A percentile compares a stretch with the other conserved stretches of the same genome.
Evolutionary conservation across 2,888 invertebrate species (phyloP).

Genomic region (Teleiodes luculella): DNA sequence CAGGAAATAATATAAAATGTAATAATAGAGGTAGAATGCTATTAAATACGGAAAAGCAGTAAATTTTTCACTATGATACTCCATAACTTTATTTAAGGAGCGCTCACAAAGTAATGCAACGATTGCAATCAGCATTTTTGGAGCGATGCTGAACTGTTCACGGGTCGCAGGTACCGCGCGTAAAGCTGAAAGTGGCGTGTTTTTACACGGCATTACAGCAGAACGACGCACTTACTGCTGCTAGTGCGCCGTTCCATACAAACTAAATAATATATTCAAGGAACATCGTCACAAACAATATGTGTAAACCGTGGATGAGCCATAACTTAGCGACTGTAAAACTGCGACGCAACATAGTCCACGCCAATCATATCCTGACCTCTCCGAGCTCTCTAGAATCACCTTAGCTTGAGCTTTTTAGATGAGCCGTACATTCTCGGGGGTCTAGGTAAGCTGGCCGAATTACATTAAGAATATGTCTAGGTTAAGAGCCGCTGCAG

Average conservation of each 20-base stretch:
- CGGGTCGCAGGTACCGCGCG: too few species aligned
- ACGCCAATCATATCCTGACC: constrained; percentile 13
- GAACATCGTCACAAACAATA: constrained; percentile 23
- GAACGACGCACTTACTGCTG: neutral
- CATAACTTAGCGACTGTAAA: constrained; percentile 27
- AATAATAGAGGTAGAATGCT: too few species aligned
- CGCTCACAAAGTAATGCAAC: too few species aligned
- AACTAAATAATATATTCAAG: constrained; percentile 14
- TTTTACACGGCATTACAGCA: neutral
- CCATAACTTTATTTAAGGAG: too few species aligned
- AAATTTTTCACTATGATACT: too few species aligned
- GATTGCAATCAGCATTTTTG: too few species aligned
- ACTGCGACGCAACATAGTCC: constrained; percentile 25
- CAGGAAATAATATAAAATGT: too few species aligned
- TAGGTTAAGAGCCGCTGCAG: constrained; percentile 29
- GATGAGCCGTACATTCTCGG: neutral
- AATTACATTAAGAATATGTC: constrained; percentile 27
- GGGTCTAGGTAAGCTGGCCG: constrained; percentile 19
- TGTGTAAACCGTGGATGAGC: constrained; percentile 23
- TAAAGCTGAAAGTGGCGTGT: neutral
- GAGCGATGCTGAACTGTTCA: too few species aligned
- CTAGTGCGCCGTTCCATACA: neutral
- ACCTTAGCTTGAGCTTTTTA: neutral
- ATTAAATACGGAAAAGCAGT: too few species aligned
- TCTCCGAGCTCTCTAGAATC: neutral